These are phyloP conservation scores for Wiebesia pumilae DNA, from an alignment of 1,140 invertebrate species.

Conservation along the genomic window DNA sequence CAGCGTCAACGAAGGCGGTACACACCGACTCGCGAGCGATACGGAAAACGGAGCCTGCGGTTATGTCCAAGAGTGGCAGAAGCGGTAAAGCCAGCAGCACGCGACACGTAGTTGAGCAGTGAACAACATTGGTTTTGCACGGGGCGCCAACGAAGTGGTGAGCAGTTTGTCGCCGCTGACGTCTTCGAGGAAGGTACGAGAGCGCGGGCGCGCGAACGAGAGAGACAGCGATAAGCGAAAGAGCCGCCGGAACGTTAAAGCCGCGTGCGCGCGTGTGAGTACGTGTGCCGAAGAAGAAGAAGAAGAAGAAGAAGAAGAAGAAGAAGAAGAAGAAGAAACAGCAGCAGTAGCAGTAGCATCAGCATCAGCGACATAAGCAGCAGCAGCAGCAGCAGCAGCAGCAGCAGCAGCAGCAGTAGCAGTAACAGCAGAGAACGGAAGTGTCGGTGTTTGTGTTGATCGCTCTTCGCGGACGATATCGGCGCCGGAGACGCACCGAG, in stretches of 20 bases:
- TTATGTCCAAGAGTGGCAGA: background rate
- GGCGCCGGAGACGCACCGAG: constrained; percentile 34
- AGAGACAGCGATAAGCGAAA: background rate
- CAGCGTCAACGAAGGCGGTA: background rate
- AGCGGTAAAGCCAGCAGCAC: background rate
- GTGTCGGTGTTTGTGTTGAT: background rate
- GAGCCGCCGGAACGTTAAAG: background rate
- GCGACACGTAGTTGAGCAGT: background rate
- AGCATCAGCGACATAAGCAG: too few relatives aligned
- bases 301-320: background rate
- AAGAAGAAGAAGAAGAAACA: background rate
- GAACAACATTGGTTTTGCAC: background rate
- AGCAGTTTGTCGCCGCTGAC: background rate
- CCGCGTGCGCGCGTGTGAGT: constrained; percentile 26
- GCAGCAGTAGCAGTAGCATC: background rate
- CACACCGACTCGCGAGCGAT: too few relatives aligned
- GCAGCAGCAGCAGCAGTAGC: too few relatives aligned
- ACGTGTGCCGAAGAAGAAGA: background rate
- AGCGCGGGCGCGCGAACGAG: background rate
- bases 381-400: too few relatives aligned
- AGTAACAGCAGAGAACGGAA: too few relatives aligned
- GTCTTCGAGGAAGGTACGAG: background rate
- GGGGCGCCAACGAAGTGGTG: background rate
- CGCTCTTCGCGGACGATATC: constrained; percentile 6
- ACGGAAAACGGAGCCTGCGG: too few relatives aligned